Evolutionary conservation across 2,113 vertebrate species (phyloP), one percentile per base, ranked within the genome.

Genomic region (Larimichthys polyactis): DNA sequence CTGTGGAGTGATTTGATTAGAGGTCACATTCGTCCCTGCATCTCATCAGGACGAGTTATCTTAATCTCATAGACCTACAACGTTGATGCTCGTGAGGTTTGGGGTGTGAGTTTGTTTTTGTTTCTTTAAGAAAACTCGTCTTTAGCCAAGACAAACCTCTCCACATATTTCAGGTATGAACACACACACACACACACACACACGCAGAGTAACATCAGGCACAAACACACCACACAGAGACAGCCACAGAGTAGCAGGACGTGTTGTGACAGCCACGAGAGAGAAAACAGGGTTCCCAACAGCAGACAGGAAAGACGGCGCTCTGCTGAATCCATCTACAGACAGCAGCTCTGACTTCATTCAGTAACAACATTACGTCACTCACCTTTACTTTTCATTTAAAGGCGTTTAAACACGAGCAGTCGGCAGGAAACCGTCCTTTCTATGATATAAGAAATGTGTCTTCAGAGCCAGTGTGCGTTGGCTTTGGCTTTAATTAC

Each of bases 201-300:
- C 44, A 40, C 1, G 7, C 36, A 44, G 20, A 74, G 64, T 52
- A 58, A 24, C 77, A 82, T 75, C 58, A 55, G 64, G 76, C 46
- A 66, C 36, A 60, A 65, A 58, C 44, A 78, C 72, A 36, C 15
- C 44, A 74, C 78, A 71, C 46, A 85, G 57, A 72, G 16, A 82
- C 27, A 57, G 51, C 73, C 52, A 52, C 75, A 59, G 20, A 64
- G 55, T 67, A 57, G 40, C 77, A 68, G 67, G 66, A 79, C 79
- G 46, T 49, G 78, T 29, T 62, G 54, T 36, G 51, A 60, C 71
- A 63, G 51, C 71, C 24, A 49, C 46, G 22, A 72, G 32, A 78
- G 16, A 29, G 59, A 14, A 62, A 69, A 65, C 75, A 59, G 36
- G 63, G 32, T 52, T 90, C 81, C 85, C 87, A 81, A 27, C 52